Percentiles rank a stretch among this genome's conserved stretches.
Conservation (phyloP, 2,797 vertebrate genomes). For the Macropus fuliginosus region DNA sequence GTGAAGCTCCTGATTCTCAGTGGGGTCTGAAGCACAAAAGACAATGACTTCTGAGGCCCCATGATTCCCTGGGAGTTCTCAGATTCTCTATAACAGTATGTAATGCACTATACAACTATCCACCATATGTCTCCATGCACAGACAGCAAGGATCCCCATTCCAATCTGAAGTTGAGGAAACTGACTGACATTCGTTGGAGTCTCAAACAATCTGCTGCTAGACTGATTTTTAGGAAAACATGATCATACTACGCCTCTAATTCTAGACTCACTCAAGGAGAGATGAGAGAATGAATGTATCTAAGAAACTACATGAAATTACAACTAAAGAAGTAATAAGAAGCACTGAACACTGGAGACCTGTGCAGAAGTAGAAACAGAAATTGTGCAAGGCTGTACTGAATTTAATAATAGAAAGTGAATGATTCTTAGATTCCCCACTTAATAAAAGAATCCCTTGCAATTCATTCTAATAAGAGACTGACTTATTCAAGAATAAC, state of each 20-base stretch:
- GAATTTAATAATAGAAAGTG: not conserved
- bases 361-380: not conserved
- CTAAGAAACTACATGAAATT: not conserved
- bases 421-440: not conserved
- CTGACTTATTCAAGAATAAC: not conserved
- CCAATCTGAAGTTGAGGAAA: conserved; percentile 24
- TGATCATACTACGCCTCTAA: not conserved
- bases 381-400: not conserved
- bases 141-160: not conserved
- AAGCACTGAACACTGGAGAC: not conserved
- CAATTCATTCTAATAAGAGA: not conserved
- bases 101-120: too few relatives aligned
- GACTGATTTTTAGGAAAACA: conserved; percentile 29
- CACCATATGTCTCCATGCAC: not conserved
- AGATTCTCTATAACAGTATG: not conserved
- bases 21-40: not conserved
- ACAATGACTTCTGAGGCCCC: not conserved
- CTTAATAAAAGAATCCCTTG: not conserved
- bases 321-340: not conserved
- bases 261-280: not conserved
- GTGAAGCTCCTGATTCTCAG: not conserved
- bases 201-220: conserved; percentile 50
- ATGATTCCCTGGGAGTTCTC: not conserved
- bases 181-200: conserved; percentile 39
- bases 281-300: not conserved